Evolutionary conservation across 2,888 invertebrate species (phyloP).

Genomic region (Polyploca ridens): DNA sequence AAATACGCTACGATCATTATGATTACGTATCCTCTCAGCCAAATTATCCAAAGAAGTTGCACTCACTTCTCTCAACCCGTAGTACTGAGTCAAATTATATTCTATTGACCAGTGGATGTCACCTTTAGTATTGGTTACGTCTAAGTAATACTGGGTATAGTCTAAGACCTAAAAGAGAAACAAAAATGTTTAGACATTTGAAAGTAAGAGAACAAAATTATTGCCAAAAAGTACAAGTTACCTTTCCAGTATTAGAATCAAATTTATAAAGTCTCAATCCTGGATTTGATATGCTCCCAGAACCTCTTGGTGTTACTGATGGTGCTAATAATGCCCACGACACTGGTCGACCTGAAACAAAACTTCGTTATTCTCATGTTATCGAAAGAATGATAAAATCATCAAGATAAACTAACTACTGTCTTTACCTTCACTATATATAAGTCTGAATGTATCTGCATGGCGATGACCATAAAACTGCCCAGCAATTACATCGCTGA

Average conservation of each 20-base stretch:
- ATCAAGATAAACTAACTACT: background rate
- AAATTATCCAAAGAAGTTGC: conserved; percentile 90
- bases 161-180: conserved; percentile 88
- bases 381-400: background rate
- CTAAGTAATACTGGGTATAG: conserved; percentile 96
- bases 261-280: conserved; percentile 95
- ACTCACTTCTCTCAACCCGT: conserved; percentile 91
- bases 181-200: background rate
- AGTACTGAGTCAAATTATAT: conserved; percentile 94
- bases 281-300: conserved; percentile 94
- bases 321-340: conserved; percentile 96
- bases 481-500: conserved; percentile 93
- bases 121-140: conserved; percentile 88
- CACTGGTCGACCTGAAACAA: conserved; percentile 89
- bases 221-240: conserved; percentile 48
- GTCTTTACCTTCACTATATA: conserved; percentile 89
- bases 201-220: no score
- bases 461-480: conserved; percentile 97
- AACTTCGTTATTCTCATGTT: conserved; percentile 15
- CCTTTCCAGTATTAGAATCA: conserved; percentile 94
- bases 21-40: conserved; percentile 91
- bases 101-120: conserved; percentile 92
- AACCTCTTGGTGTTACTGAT: conserved; percentile 94
- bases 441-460: conserved; percentile 94
- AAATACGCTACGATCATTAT: conserved; percentile 88